Percentiles rank a stretch among this genome's conserved stretches.
phyloP scores from a whole-genome alignment of 2,797 vertebrate genomes.

The Smutsia gigantea region DNA sequence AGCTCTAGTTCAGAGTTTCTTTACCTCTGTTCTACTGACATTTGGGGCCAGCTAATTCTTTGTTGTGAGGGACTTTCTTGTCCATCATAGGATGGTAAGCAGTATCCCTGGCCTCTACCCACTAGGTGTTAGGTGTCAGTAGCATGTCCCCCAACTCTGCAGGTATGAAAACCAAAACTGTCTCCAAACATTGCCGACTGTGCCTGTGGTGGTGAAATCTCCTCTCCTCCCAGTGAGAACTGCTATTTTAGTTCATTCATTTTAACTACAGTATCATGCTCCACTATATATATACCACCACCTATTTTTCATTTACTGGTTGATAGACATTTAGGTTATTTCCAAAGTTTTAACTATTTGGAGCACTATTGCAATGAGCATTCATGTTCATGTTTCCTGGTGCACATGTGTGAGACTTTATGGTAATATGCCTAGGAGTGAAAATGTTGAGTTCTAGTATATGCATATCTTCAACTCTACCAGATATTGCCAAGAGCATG shows the following conservation, averaged over 20 bases:
- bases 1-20: neutral
- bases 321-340: neutral
- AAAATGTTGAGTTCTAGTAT: constrained; percentile 51
- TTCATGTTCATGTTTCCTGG: constrained; percentile 10
- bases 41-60: constrained; percentile 1
- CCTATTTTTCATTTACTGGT: neutral
- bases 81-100: neutral
- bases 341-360: neutral
- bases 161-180: neutral
- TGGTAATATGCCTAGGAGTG: neutral
- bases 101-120: neutral
- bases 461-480: neutral
- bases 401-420: neutral
- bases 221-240: neutral
- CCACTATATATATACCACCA: neutral
- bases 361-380: neutral
- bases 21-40: neutral
- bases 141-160: neutral
- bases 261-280: neutral
- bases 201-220: neutral
- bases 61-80: neutral
- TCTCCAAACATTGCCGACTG: neutral
- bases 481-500: neutral
- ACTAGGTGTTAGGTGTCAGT: neutral
- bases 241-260: constrained; percentile 22